Percentiles rank a stretch among this genome's conserved stretches.
Conservation (phyloP, 2,113 vertebrate species). For the Lonchura striata region DNA sequence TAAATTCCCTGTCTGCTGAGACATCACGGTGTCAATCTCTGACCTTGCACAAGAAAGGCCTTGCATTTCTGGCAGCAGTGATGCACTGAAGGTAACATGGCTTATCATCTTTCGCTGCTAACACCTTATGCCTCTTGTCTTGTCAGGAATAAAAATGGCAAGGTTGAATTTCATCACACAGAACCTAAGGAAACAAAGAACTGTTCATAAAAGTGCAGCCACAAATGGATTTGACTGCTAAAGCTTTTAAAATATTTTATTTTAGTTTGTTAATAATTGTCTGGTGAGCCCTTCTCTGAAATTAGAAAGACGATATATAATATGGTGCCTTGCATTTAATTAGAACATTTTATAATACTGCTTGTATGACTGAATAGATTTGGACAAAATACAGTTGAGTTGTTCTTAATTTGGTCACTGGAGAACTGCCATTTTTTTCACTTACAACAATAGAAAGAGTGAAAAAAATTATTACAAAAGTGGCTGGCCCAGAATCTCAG, state of each 20-base stretch:
- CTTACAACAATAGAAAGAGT: not conserved
- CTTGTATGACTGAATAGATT: conserved; percentile 21
- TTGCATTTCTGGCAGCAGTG: not conserved
- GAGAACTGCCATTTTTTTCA: conserved; percentile 1
- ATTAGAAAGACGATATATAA: not conserved
- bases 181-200: not conserved
- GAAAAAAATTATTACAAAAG: not conserved
- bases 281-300: not conserved
- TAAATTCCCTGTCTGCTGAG: not conserved
- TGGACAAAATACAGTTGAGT: not conserved
- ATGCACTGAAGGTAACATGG: not conserved
- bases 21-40: accelerated
- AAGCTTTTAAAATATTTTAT: not conserved
- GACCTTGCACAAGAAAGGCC: not conserved
- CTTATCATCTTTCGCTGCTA: not conserved
- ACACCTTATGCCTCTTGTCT: not conserved
- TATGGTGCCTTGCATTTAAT: conserved; percentile 23
- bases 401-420: conserved; percentile 51
- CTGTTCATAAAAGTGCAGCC: not conserved
- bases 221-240: not conserved
- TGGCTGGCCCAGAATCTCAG: not conserved
- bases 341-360: not conserved
- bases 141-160: not conserved
- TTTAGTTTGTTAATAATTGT: conserved; percentile 22
- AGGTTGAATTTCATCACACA: not conserved